A percentile compares a stretch with the other conserved stretches of the same genome.
Conservation (phyloP, 2,888 invertebrate genomes). For the Philaethria dido region DNA sequence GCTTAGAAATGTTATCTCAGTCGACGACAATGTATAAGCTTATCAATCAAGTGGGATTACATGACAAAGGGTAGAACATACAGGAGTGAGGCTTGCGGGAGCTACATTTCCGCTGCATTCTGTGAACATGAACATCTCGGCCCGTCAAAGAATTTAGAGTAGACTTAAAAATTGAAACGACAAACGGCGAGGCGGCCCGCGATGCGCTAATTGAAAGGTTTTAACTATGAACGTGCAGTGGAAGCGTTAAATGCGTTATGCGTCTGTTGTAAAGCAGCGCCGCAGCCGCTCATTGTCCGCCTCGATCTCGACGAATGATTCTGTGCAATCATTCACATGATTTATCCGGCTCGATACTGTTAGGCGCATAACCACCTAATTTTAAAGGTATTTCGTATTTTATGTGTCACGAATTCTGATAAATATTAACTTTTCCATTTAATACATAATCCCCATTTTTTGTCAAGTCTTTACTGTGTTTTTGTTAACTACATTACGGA, state of each 20-base stretch:
- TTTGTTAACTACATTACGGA: not conserved
- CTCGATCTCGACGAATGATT: slow-evolving; percentile 11
- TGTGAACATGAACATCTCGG: slow-evolving; percentile 74
- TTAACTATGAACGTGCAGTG: slow-evolving; percentile 44
- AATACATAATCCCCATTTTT: not conserved
- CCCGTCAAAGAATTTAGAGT: slow-evolving; percentile 72
- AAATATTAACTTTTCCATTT: not conserved
- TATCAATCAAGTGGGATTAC: slow-evolving; percentile 52
- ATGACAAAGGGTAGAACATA: slow-evolving; percentile 48
- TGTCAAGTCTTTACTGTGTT: not conserved
- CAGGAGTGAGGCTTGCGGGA: slow-evolving; percentile 37
- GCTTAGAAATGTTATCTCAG: not conserved
- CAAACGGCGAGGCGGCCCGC: slow-evolving; percentile 65
- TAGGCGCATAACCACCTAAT: slow-evolving; percentile 12
- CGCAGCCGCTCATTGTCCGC: slow-evolving; percentile 17
- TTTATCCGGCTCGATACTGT: slow-evolving; percentile 22
- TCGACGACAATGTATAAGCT: slow-evolving; percentile 52
- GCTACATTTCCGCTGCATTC: slow-evolving; percentile 69
- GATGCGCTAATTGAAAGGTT: slow-evolving; percentile 67
- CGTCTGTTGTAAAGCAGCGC: slow-evolving; percentile 35
- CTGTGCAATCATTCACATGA: slow-evolving; percentile 16
- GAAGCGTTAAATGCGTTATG: slow-evolving; percentile 41
- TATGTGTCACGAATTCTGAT: slow-evolving; percentile 29
- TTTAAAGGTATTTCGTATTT: slow-evolving; percentile 26
- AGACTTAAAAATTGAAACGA: slow-evolving; percentile 77